Conservation (phyloP, 2,797 vertebrate species). For the Caiman crocodilus region DNA sequence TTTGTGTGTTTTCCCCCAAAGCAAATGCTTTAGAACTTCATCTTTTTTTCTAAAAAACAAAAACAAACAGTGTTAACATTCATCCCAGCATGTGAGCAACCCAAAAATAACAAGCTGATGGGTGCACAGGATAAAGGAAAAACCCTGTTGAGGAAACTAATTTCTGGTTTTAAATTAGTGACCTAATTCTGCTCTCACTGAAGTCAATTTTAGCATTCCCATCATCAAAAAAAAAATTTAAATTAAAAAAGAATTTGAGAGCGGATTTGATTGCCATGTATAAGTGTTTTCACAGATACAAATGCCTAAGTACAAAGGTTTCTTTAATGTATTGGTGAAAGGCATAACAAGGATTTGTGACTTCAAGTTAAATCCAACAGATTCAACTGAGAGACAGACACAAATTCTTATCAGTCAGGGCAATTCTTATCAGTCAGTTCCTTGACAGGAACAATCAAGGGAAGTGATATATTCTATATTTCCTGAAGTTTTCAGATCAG, state of each 20-base stretch:
- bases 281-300: constrained; percentile 3
- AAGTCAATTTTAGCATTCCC: constrained; percentile 48
- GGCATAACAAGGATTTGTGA: constrained; percentile 50
- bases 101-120: constrained; percentile 49
- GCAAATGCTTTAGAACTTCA: constrained; percentile 49
- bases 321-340: constrained; percentile 50
- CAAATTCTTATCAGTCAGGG: constrained; percentile 10
- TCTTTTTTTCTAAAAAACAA: constrained; percentile 50
- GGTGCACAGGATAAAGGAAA: constrained; percentile 32
- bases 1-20: constrained; percentile 31
- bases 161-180: constrained; percentile 54
- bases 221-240: constrained; percentile 25
- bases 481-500: neutral
- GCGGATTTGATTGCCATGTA: constrained; percentile 41
- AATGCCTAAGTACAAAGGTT: constrained; percentile 35
- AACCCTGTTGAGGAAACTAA: constrained; percentile 70
- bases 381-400: constrained; percentile 23
- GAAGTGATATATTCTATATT: neutral
- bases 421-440: neutral
- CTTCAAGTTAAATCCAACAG: constrained; percentile 55
- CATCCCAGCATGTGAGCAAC: constrained; percentile 54
- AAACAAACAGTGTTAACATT: constrained; percentile 48
- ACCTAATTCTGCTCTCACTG: constrained; percentile 42
- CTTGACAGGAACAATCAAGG: neutral
- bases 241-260: neutral